Conservation (phyloP, 2,888 invertebrate species). For the Aphodius sticticus region DNA sequence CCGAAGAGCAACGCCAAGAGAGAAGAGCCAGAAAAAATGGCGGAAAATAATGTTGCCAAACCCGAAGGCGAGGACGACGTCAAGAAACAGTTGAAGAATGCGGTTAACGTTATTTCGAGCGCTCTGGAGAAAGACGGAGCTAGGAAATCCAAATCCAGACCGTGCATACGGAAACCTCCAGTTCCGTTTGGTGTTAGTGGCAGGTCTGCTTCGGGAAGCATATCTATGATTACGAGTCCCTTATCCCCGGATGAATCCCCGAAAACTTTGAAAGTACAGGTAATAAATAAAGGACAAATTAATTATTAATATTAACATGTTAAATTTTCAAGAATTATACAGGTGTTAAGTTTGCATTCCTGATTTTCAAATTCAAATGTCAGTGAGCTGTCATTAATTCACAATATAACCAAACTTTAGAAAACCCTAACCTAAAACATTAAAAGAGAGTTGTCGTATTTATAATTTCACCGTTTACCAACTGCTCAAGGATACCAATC, state of each 20-base stretch:
- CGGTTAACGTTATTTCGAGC: slow-evolving; percentile 76
- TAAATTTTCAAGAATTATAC: no score
- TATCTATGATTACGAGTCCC: slow-evolving; percentile 52
- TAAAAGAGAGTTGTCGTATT: no score
- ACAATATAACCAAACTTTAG: no score
- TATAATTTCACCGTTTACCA: no score
- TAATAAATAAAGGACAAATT: slow-evolving; percentile 15
- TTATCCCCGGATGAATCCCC: slow-evolving; percentile 33
- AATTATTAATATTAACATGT: no score
- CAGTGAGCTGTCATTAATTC: no score
- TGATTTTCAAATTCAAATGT: no score
- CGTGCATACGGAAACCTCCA: slow-evolving; percentile 69
- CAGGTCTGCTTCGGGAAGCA: slow-evolving; percentile 68
- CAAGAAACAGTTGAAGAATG: slow-evolving; percentile 69
- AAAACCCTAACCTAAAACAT: no score
- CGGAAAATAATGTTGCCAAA: slow-evolving; percentile 24
- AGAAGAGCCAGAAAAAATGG: slow-evolving; percentile 19
- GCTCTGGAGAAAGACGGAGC: slow-evolving; percentile 66
- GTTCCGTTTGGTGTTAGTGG: slow-evolving; percentile 68
- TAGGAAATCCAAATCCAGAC: slow-evolving; percentile 59
- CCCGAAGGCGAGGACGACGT: slow-evolving; percentile 59
- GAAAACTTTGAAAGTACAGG: slow-evolving; percentile 27
- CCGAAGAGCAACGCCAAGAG: slow-evolving; percentile 40
- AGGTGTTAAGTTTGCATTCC: no score
- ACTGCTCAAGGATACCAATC: no score